Evolutionary conservation across 2,888 invertebrate genomes (phyloP), one percentile per base, ranked within the genome.

Genomic region (Chrysodeixis includens): DNA sequence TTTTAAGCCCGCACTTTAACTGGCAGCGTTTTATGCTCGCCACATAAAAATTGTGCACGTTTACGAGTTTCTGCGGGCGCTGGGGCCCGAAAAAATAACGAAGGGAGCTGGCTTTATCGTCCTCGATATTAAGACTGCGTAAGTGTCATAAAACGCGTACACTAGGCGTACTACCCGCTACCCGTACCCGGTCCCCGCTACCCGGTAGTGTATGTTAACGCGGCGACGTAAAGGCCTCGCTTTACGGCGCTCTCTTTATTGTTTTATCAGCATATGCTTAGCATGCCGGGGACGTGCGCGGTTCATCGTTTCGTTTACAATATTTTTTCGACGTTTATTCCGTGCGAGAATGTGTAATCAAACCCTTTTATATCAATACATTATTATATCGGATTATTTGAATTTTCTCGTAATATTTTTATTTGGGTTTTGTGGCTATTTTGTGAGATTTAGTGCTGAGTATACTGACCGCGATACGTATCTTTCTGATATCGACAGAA

Each of bases 121-220:
- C 56, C 76, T 73, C 81, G 78, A 83, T 86, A 85, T 86, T 83
- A 86, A 83, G 83, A 83, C 77, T 78, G 78, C 69, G 80, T 76
- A 78, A 83, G 78, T 75, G 78, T 76, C 80, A 83, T 85, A 84
- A 82, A 81, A 74, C 71, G 75, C 75, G 76, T 77, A 77, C 72
- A 67, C 70, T 71, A 77, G 63, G 66, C 69, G 62, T 69, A 63
- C 56, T 35, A 60, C 26, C n/a, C 49, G 20, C 16, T 16, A 46
- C 46, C 46, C 46, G 18, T 26, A 26, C 26, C 26, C 26, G 2
- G 3, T 26, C 9, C 18, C 18, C 49, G 18, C 20, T 9, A 10
- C 20, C 18, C 49, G 9, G 26, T 5, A 69, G 60, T 68, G 79
- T 75, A 73, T 81, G 81, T 78, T 82, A 79, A 82, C 79, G 79